Conservation (phyloP, 2,113 vertebrate species). For the Salvelinus alpinus region DNA sequence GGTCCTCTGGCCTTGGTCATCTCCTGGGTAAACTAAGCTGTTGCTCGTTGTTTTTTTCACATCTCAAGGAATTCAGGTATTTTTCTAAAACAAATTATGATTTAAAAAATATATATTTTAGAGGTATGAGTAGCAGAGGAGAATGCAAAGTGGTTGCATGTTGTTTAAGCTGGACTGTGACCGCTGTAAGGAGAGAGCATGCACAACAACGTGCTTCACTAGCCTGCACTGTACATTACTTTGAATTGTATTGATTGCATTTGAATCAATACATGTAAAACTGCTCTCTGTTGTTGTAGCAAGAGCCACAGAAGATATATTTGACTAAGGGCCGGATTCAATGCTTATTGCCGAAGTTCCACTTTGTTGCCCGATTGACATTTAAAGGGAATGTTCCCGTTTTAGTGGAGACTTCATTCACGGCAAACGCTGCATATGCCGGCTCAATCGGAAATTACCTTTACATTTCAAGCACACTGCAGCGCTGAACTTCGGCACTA, state of each 20-base stretch:
- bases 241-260: slow-evolving; percentile 55
- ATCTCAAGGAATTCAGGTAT: slow-evolving; percentile 60
- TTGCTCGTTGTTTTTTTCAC: slow-evolving; percentile 33
- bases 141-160: slow-evolving; percentile 30
- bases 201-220: slow-evolving; percentile 37
- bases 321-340: slow-evolving; percentile 5
- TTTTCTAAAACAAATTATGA: slow-evolving; percentile 38
- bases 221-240: slow-evolving; percentile 49
- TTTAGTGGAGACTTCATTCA: no score
- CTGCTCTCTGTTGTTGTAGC: slow-evolving; percentile 14
- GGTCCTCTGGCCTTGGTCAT: slow-evolving; percentile 29
- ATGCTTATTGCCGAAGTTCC: no score
- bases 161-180: slow-evolving; percentile 34
- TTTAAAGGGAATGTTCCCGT: no score
- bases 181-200: slow-evolving; percentile 26
- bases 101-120: slow-evolving; percentile 26
- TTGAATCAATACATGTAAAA: slow-evolving; percentile 6
- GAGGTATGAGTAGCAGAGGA: slow-evolving; percentile 32
- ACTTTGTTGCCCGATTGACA: no score
- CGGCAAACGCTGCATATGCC: no score
- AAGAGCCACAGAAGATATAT: slow-evolving; percentile 24
- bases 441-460: no score
- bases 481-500: no score
- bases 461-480: no score
- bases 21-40: slow-evolving; percentile 45